A percentile compares a stretch with the other conserved stretches of the same genome.
These are phyloP conservation scores for Manacus vitellinus DNA, from an alignment of 2,113 vertebrate genomes.

Conservation along the genomic window DNA sequence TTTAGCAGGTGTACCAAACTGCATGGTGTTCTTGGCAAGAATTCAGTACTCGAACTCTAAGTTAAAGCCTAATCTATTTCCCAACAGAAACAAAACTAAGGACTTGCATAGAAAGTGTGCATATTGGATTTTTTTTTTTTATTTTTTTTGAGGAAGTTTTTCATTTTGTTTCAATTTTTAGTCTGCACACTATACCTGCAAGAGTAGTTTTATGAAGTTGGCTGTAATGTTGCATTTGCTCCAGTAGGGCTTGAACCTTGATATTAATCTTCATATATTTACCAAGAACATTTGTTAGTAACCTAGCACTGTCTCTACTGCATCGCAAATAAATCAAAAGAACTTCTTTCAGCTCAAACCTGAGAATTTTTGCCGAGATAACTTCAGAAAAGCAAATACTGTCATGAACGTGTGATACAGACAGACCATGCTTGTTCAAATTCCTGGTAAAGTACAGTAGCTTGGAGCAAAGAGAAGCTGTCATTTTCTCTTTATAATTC, in stretches of 20 bases:
- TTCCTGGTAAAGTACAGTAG: slow-evolving; percentile 28
- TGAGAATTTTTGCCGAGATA: background rate
- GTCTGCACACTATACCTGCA: background rate
- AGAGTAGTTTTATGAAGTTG: background rate
- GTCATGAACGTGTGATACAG: background rate
- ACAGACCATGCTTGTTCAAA: background rate
- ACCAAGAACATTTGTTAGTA: background rate
- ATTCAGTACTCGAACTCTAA: background rate
- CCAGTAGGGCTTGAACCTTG: background rate
- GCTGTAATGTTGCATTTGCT: background rate
- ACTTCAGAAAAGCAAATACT: slow-evolving; percentile 40
- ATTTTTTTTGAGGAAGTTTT: background rate
- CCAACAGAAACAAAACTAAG: background rate
- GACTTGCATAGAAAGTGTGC: background rate
- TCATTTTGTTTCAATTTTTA: background rate
- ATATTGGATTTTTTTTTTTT: background rate
- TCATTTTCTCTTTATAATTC: slow-evolving; percentile 27
- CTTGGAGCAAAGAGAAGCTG: slow-evolving; percentile 10
- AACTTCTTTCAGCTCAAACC: background rate
- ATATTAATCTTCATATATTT: background rate
- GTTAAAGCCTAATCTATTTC: background rate
- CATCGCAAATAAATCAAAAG: background rate
- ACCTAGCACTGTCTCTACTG: background rate
- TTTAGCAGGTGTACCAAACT: slow-evolving; percentile 10
- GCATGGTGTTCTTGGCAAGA: background rate